Base-by-base conservation (phyloP, 2,113 vertebrate genomes). In the Macquaria australasica region DNA sequence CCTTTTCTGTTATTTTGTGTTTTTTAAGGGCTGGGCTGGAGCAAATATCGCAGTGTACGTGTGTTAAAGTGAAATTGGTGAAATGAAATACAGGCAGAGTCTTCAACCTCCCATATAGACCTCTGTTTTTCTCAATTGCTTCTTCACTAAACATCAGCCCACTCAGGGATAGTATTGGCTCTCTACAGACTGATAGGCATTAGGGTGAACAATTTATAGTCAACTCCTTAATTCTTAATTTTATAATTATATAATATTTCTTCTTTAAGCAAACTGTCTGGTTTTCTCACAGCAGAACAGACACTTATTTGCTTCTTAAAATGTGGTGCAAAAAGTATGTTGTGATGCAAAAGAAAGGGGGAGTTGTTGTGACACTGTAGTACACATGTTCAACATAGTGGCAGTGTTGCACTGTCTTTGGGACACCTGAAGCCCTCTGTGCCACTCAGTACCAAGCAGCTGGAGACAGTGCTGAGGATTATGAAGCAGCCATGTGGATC, bases 391-490 rank as follows among this genome's bases (percentile, higher is more conserved):
- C 78, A 92, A 91, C 94, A 94, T 87, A 89, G 93, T 94, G 95
- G 95, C 95, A 95, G 93, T 95, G 88, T 95, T 95, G 94, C 91
- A 91, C 95, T 93, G 83, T 91, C 85, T 68, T 48, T 84, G 21
- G 63, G 71, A 68, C 77, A 85, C 48, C 25, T 68, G 12, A 28
- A 85, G 64, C 62, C 28, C 48, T 73, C 11, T 14, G 86, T 91
- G 84, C 71, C 83, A 80, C 55, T 84, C 81, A 63, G 79, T 80
- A 77, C 76, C 83, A 87, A 83, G 82, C 79, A 70, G 83, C 63
- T 50, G 56, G 34, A 86, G 73, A 77, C 80, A 86, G 82, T 73
- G 82, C 77, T 72, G 69, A 50, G 74, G 73, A 64, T 84, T 88
- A 72, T 82, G 59, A 56, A 73, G 67, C 80, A 83, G 51, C 66